Evolutionary conservation across 2,888 invertebrate species (phyloP), one percentile per base, ranked within the genome.

Genomic region (Stenoptilia bipunctidactyla): DNA sequence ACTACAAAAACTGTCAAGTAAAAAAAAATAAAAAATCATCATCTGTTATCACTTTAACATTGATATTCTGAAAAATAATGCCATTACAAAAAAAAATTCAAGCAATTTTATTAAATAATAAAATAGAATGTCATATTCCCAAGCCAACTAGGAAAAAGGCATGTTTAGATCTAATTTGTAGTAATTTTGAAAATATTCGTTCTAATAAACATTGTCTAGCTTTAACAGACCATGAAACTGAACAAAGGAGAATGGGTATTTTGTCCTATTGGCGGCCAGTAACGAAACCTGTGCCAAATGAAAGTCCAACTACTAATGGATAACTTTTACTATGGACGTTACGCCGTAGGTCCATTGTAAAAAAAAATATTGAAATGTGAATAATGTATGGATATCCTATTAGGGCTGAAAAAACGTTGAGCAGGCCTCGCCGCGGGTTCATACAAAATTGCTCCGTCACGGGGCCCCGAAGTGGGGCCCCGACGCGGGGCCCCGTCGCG

Each of bases 91-190:
- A 9, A 14, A 44, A 5, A 25, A 41, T 1, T 9, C 30, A n/a
- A 5, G n/a, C 12, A 6, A 39, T 25, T 1, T 12, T 44, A 9
- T 4, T 38, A 5, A 45, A 37, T 15, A 38, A 41, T 15, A 42
- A 44, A 15, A 33, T 47, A 1, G 2, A 25, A 13, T 12, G 33
- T 25, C 47, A 47, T 15, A 40, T 47, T 4, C 13, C 15, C 2
- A 3, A 1, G 6, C 38, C 45, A 1, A 44, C 47, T 3, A 39
- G 47, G 27, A 2, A 13, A 13, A 40, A 41, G 4, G 33, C 48
- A 2, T 45, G 45, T 13, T 27, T 45, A 14, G 48, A 48, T 8
- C 43, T 43, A 14, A 43, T 48, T 13, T 15, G 33, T 2, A 40
- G 41, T 27, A 45, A 45, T 30, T 33, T 42, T 13, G 37, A 42